phyloP scores from a whole-genome alignment of 1,140 invertebrate genomes.

The Coenobita brevimanus region DNA sequence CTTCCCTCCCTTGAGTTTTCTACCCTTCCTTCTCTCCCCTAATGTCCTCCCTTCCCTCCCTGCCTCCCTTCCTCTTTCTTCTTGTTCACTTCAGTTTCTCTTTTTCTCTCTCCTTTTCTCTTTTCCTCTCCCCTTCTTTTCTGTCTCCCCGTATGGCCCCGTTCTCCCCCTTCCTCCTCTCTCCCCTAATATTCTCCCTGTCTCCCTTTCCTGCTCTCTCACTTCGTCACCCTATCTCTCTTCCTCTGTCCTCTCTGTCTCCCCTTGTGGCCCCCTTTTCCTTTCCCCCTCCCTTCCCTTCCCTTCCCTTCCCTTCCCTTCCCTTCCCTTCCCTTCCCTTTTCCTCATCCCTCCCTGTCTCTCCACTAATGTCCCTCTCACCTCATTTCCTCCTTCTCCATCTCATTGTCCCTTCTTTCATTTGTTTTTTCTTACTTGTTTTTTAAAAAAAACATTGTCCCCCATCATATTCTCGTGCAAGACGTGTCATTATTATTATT shows the following conservation, averaged over 20 bases:
- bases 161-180: neutral
- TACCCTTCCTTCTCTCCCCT: too few species aligned
- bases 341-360: neutral
- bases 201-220: neutral
- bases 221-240: neutral
- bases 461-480: too few species aligned
- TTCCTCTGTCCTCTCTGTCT: neutral
- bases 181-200: neutral
- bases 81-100: too few species aligned
- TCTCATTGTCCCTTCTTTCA: neutral
- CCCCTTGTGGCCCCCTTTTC: neutral
- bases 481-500: too few species aligned
- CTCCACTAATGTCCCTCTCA: neutral
- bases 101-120: too few species aligned
- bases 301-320: too few species aligned
- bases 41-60: constrained; percentile 13
- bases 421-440: too few species aligned
- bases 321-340: neutral
- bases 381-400: neutral
- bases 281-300: neutral
- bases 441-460: too few species aligned
- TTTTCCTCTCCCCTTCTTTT: neutral
- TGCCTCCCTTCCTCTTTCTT: neutral
- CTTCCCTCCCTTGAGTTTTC: too few species aligned
- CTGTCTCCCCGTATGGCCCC: neutral